Evolutionary conservation across 2,888 invertebrate genomes (phyloP).

Genomic region (Philaethria dido): DNA sequence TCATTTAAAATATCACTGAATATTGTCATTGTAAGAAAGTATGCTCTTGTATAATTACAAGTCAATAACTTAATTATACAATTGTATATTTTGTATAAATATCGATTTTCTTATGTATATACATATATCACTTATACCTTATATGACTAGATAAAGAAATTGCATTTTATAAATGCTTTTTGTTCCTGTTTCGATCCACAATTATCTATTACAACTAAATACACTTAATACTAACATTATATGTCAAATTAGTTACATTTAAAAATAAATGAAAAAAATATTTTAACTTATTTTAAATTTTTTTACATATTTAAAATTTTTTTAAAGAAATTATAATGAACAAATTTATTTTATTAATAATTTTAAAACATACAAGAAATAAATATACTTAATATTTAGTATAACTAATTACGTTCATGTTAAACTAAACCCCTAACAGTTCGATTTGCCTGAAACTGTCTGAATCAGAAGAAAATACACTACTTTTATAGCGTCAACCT

Average conservation of each 20-base stretch:
- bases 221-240: background rate
- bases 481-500: too few species aligned
- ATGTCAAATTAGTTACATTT: background rate
- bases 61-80: background rate
- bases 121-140: constrained; percentile 24
- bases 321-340: too few species aligned
- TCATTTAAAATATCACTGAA: constrained; percentile 7
- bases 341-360: too few species aligned
- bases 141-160: constrained; percentile 37
- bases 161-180: constrained; percentile 23
- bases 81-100: constrained; percentile 6
- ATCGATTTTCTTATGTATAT: background rate
- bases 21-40: constrained; percentile 16
- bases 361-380: too few species aligned
- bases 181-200: constrained; percentile 11
- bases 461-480: too few species aligned
- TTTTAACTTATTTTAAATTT: too few species aligned
- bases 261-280: too few species aligned
- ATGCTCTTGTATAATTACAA: background rate
- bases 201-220: constrained; percentile 3
- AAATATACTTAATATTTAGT: too few species aligned
- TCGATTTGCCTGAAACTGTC: too few species aligned
- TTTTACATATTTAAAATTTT: too few species aligned
- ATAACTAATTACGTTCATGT: too few species aligned
- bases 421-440: too few species aligned